Evolutionary conservation across 2,113 vertebrate species (phyloP), one percentile per base, ranked within the genome.

Genomic region (Pelodiscus sinensis): DNA sequence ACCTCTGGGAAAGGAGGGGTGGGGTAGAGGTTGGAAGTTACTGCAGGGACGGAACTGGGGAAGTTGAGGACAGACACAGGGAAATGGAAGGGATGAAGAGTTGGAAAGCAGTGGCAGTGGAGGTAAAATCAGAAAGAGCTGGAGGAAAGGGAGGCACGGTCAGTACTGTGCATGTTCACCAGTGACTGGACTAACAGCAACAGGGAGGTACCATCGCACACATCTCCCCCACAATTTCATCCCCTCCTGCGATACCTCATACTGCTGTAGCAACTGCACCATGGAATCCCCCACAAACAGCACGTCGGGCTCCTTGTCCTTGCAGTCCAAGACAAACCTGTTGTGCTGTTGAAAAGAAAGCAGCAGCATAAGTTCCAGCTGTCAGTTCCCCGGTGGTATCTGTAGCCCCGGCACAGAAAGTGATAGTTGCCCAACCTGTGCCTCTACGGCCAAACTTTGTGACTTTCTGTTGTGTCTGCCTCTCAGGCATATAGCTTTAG

Each of bases 261-360:
- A 98, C 71, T 99, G 99, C 96, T 99, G 99, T 94, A 99, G 98
- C 82, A 99, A 94, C 94, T 99, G 99, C 77, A 99, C 98, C 99
- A 99, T 99, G 90, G 99, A 99, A 96, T 99, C 99, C 1, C 99
- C 99, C 50, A 99, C 98, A 93, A 99, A 99, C 73, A 99, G 98
- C 84, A 99, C 98, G 1, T 99, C 98, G 0, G 98, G 98, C 78
- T 99, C 98, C 95, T 98, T 98, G 97, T 98, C 98, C 62, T 99
- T 99, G 96, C 98, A 99, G 94, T 99, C 98, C 94, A 96, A 82
- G 89, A 99, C 98, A 87, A 98, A 99, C 12, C 98, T 97, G 81
- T 98, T 98, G 96, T 99, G 98, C 98, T 98, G 96, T 38, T 92
- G 6, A 9, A 52, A 55, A 92, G 71, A 87, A 90, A 96, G 84